phyloP scores from a whole-genome alignment of 2,797 vertebrate species.

The Sandelia bainsii region DNA sequence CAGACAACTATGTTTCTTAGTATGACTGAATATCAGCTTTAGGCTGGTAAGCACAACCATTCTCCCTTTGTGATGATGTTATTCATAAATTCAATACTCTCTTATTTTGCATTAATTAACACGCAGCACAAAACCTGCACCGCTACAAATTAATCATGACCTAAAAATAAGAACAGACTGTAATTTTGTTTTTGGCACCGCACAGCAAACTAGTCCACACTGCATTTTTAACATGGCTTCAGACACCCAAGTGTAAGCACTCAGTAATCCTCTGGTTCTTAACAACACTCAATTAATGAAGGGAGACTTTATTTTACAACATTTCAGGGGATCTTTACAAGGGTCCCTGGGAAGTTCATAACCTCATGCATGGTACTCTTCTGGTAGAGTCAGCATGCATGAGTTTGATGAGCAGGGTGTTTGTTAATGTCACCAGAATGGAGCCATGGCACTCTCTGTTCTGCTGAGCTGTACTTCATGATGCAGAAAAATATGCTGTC shows the following conservation, averaged over 20 bases:
- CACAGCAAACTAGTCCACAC: constrained; percentile 51
- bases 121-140: constrained; percentile 50
- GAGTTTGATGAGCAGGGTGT: constrained; percentile 29
- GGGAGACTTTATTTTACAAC: constrained; percentile 59
- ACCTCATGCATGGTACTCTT: constrained; percentile 43
- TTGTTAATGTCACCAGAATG: constrained; percentile 29
- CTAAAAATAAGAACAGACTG: constrained; percentile 67
- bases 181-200: constrained; percentile 67
- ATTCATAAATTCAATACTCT: constrained; percentile 72
- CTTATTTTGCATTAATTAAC: constrained; percentile 73
- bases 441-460: constrained; percentile 6
- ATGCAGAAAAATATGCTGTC: constrained; percentile 1
- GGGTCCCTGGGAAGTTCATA: constrained; percentile 43
- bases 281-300: constrained; percentile 66
- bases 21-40: constrained; percentile 57
- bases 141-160: constrained; percentile 68
- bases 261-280: constrained; percentile 64
- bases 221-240: constrained; percentile 62
- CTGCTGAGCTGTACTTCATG: constrained; percentile 15
- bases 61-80: constrained; percentile 57
- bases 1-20: constrained; percentile 41
- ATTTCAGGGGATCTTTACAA: constrained; percentile 57
- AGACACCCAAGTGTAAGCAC: constrained; percentile 55
- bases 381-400: constrained; percentile 29
- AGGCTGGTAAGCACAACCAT: constrained; percentile 36